A percentile compares a stretch with the other conserved stretches of the same genome.
phyloP scores from a whole-genome alignment of 2,113 vertebrate species.

The Phyllostomus hastatus region DNA sequence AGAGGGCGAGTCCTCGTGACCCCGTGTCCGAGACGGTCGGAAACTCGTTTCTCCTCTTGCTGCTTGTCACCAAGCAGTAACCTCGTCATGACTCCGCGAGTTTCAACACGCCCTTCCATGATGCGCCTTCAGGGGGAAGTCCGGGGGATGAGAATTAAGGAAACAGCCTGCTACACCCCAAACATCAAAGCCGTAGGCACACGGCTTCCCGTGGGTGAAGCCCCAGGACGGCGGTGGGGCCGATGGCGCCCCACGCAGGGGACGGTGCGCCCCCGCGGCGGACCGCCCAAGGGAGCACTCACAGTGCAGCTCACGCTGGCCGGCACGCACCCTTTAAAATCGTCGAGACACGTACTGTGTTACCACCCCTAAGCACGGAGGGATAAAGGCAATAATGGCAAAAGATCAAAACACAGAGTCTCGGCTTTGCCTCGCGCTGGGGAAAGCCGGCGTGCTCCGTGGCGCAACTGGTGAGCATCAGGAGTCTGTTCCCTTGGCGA shows the following conservation, averaged over 20 bases:
- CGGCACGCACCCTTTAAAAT: neutral
- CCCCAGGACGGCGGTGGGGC: neutral
- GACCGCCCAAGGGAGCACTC: neutral
- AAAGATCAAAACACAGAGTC: neutral
- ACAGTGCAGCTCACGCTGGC: neutral
- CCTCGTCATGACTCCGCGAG: constrained; percentile 41
- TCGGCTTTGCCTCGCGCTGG: neutral
- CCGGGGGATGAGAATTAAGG: constrained; percentile 53
- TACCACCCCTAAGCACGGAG: neutral
- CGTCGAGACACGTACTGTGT: neutral
- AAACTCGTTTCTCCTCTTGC: constrained; percentile 6
- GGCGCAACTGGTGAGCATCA: neutral
- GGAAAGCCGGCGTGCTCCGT: neutral
- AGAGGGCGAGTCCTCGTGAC: constrained; percentile 29
- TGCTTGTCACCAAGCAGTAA: constrained; percentile 12
- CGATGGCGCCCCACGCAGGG: neutral
- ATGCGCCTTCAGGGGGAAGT: constrained; percentile 61
- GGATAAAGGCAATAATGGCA: neutral
- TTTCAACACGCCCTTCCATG: constrained; percentile 49
- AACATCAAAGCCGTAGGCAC: constrained; percentile 5
- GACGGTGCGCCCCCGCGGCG: neutral
- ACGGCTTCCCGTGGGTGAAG: constrained; percentile 14
- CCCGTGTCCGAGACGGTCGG: constrained; percentile 27
- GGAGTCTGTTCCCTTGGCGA: neutral
- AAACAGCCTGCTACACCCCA: constrained; percentile 48